Evolutionary conservation across 2,113 vertebrate species (phyloP), one percentile per base, ranked within the genome.

Genomic region (Gopherus evgoodei): DNA sequence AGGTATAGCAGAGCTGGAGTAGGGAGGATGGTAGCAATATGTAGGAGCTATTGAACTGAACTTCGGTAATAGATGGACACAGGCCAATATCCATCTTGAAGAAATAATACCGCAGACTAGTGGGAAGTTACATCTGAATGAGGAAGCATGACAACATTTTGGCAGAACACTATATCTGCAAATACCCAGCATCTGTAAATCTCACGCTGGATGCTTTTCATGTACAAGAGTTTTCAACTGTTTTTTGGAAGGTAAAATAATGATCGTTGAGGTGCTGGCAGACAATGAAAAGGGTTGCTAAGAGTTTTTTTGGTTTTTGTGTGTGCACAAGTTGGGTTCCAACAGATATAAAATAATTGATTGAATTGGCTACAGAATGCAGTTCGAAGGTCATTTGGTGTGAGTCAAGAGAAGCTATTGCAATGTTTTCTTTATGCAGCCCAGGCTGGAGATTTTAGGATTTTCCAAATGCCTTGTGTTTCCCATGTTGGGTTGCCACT

Each of bases 181-280:
- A 95, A 93, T 97, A 91, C 93, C 91, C 85, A 90, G 95, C 96
- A 97, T 97, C 97, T 97, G 96, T 90, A 96, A 92, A 95, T 95
- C 90, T 83, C 54, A 84, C 75, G 81, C 44, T 14, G 27, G 31
- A 53, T 57, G 47, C 97, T 97, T 98, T 97, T 97, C 96, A 97
- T 97, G 96, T 95, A 93, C 93, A 86, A 96, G 59, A 86, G 83
- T 96, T 95, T 72, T 96, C 96, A 96, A 47, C 44, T 94, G 93
- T 97, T 94, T 93, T 97, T 87, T 85, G 88, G 6, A 10, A 95
- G 93, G 95, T 97, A 90, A 96, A 97, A 97, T 86, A 92, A 84
- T 65, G 94, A 90, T 93, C 95, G 95, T 87, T 90, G 90, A 86
- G 84, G 90, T 0, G 2, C 92, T 97, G 96, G 97, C 96, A 95